Evolutionary conservation across 2,888 invertebrate genomes (phyloP).

Genomic region (Gordius sp.): DNA sequence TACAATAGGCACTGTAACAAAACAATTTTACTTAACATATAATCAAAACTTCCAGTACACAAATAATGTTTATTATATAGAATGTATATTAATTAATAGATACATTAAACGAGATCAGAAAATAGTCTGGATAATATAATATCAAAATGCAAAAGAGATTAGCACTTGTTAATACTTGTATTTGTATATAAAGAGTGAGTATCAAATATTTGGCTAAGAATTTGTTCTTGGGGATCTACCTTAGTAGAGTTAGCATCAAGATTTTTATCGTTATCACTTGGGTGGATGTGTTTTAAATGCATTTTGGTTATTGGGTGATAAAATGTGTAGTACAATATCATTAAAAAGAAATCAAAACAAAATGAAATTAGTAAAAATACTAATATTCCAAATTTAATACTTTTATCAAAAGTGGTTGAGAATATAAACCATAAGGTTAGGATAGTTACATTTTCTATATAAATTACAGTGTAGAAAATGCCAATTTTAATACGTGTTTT

Average conservation of each 20-base stretch:
- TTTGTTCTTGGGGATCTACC: too few species aligned
- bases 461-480: not conserved
- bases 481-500: not conserved
- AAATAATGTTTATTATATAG: too few species aligned
- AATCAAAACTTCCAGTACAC: too few species aligned
- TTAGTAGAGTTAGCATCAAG: not conserved
- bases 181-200: not conserved
- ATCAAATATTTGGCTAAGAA: not conserved
- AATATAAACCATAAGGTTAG: not conserved
- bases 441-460: not conserved
- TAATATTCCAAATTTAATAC: not conserved
- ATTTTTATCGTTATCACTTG: not conserved
- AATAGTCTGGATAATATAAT: too few species aligned
- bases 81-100: too few species aligned
- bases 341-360: slow-evolving; percentile 11
- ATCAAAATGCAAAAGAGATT: too few species aligned
- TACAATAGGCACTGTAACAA: too few species aligned
- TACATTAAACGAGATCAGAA: too few species aligned
- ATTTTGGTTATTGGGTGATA: slow-evolving; percentile 1
- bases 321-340: slow-evolving; percentile 4
- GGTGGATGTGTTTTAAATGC: not conserved
- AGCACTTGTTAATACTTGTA: too few species aligned
- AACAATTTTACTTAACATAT: too few species aligned
- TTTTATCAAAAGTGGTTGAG: not conserved
- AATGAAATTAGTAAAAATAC: not conserved